These are phyloP conservation scores for Drosophila phalerata DNA, from an alignment of 2,888 invertebrate species.

Conservation along the genomic window DNA sequence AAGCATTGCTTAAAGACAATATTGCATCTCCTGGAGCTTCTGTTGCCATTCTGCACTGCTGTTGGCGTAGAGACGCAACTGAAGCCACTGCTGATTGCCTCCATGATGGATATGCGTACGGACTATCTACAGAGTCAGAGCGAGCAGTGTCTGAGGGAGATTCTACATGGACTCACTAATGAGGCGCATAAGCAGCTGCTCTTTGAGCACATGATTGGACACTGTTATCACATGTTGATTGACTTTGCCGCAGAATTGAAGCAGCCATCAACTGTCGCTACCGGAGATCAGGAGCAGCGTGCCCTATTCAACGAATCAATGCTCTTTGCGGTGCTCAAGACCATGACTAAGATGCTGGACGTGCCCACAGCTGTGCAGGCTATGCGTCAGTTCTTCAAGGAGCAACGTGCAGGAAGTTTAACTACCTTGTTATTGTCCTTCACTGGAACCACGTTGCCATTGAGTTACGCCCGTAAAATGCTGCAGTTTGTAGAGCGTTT, in stretches of 20 bases:
- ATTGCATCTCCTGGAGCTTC: conserved; percentile 81
- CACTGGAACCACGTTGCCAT: conserved; percentile 90
- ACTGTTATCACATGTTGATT: conserved; percentile 89
- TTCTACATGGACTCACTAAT: conserved; percentile 77
- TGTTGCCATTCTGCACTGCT: conserved; percentile 73
- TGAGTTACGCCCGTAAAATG: conserved; percentile 91
- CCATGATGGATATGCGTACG: conserved; percentile 91
- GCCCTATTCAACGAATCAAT: conserved; percentile 83
- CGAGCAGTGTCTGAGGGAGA: conserved; percentile 87
- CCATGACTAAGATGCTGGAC: conserved; percentile 94
- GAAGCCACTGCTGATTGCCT: conserved; percentile 86
- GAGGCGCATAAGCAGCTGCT: conserved; percentile 89
- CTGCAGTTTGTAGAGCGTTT: conserved; percentile 93
- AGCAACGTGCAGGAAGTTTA: conserved; percentile 89
- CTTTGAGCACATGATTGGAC: conserved; percentile 88
- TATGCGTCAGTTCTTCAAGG: conserved; percentile 92
- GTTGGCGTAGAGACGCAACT: conserved; percentile 73
- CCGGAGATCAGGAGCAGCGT: conserved; percentile 56
- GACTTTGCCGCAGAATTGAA: conserved; percentile 86
- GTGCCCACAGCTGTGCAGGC: conserved; percentile 93
- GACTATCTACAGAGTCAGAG: conserved; percentile 90
- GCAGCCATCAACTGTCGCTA: conserved; percentile 27
- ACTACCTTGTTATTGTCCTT: conserved; percentile 93
- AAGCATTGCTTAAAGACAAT: conserved; percentile 84
- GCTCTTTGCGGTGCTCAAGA: conserved; percentile 87